phyloP scores from a whole-genome alignment of 2,888 invertebrate species.

The Drosophila quinaria region DNA sequence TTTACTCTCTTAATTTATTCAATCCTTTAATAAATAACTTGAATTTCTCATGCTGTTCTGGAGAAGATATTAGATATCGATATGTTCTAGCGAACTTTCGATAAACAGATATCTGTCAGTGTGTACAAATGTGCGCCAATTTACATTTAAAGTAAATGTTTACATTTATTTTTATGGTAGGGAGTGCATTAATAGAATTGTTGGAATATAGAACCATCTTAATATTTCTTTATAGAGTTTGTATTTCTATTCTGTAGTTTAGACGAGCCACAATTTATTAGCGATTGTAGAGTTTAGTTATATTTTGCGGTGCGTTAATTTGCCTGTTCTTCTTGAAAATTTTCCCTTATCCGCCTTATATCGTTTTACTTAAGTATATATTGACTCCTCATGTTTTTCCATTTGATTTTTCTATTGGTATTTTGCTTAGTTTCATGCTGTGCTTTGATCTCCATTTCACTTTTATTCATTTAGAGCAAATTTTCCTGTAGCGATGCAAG shows the following conservation, averaged over 20 bases:
- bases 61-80: slow-evolving; percentile 1
- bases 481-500: slow-evolving; percentile 43
- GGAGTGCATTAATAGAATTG: slow-evolving; percentile 5
- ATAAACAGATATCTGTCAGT: slow-evolving; percentile 3
- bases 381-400: slow-evolving; percentile 2
- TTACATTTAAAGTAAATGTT: not conserved
- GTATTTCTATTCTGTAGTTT: slow-evolving; percentile 30
- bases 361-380: slow-evolving; percentile 1
- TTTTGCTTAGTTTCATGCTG: slow-evolving; percentile 44
- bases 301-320: slow-evolving; percentile 32
- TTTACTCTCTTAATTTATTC: not conserved
- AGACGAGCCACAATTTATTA: slow-evolving; percentile 23
- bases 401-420: slow-evolving; percentile 15
- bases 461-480: slow-evolving; percentile 29
- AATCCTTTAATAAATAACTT: not conserved
- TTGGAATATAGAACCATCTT: not conserved
- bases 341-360: slow-evolving; percentile 12
- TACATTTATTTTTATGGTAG: not conserved
- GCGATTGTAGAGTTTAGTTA: slow-evolving; percentile 30
- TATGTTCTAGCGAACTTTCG: slow-evolving; percentile 13
- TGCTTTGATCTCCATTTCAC: slow-evolving; percentile 46
- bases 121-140: slow-evolving; percentile 3
- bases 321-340: slow-evolving; percentile 38
- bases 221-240: slow-evolving; percentile 8
- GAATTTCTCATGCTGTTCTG: not conserved